Percentiles rank a stretch among this genome's conserved stretches.
Conservation (phyloP, 2,113 vertebrate genomes). For the Cynocephalus volans region DNA sequence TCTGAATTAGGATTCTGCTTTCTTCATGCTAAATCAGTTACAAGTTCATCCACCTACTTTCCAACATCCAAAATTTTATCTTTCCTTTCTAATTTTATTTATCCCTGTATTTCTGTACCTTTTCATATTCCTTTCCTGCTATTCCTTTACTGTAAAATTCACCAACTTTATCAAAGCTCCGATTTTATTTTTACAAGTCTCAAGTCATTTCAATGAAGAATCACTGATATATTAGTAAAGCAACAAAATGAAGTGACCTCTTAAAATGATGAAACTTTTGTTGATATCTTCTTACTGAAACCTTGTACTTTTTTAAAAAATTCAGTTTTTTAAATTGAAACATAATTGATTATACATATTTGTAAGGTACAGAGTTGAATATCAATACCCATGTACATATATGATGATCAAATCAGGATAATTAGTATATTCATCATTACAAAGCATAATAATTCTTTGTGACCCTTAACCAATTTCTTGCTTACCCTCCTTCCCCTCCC, state of each 20-base stretch:
- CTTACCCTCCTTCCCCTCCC: too few relatives aligned
- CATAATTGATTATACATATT: too few relatives aligned
- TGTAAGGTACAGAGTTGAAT: too few relatives aligned
- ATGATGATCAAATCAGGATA: too few relatives aligned
- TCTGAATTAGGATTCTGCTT: slow-evolving; percentile 16
- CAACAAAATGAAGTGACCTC: neutral
- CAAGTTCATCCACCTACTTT: neutral
- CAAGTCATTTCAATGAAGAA: neutral
- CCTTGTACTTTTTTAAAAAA: neutral
- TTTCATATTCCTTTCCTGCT: slow-evolving; percentile 17
- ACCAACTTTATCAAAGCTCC: slow-evolving; percentile 20
- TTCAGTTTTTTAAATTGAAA: too few relatives aligned
- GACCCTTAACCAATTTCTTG: too few relatives aligned
- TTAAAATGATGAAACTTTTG: slow-evolving; percentile 15
- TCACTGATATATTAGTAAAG: neutral
- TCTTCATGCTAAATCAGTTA: slow-evolving; percentile 14
- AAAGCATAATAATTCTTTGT: too few relatives aligned
- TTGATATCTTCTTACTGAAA: neutral
- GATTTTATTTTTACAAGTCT: slow-evolving; percentile 23
- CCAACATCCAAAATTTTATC: neutral
- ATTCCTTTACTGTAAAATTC: neutral
- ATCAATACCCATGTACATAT: too few relatives aligned
- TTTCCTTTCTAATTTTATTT: neutral
- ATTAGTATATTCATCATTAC: too few relatives aligned
- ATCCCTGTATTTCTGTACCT: neutral